Evolutionary conservation across 2,113 vertebrate species (phyloP).

Genomic region (Chionis minor): DNA sequence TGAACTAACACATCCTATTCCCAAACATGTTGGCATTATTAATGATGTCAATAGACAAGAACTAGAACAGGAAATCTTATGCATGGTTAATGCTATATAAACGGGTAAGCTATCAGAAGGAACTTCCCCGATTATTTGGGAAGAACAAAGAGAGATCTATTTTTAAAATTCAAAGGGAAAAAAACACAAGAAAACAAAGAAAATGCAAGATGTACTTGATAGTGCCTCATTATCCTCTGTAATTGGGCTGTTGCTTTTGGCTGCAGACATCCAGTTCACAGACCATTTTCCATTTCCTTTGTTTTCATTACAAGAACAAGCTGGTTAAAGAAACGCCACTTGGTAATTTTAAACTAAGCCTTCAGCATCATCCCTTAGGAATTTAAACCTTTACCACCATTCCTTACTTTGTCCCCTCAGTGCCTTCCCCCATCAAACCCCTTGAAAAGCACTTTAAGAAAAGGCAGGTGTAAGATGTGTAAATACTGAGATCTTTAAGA

Average conservation of each 20-base stretch:
- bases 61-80: constrained; percentile 24
- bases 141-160: constrained; percentile 34
- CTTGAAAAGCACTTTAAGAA: constrained; percentile 57
- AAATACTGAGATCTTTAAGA: constrained; percentile 46
- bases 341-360: constrained; percentile 11
- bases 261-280: constrained; percentile 52
- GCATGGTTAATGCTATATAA: constrained; percentile 8
- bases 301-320: constrained; percentile 49
- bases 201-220: constrained; percentile 48
- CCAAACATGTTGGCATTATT: not conserved
- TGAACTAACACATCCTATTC: not conserved
- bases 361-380: constrained; percentile 18
- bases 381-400: constrained; percentile 6
- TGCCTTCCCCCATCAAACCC: not conserved
- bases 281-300: constrained; percentile 61
- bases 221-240: constrained; percentile 21
- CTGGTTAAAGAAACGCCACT: constrained; percentile 42
- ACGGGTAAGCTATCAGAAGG: constrained; percentile 9
- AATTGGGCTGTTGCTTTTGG: constrained; percentile 58
- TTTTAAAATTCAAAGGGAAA: constrained; percentile 45
- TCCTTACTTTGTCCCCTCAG: not conserved
- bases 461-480: constrained; percentile 51
- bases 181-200: constrained; percentile 51
- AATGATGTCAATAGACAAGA: not conserved
- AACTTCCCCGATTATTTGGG: constrained; percentile 29